phyloP scores from a whole-genome alignment of 2,113 vertebrate species.

The Aspidoscelis tigris region DNA sequence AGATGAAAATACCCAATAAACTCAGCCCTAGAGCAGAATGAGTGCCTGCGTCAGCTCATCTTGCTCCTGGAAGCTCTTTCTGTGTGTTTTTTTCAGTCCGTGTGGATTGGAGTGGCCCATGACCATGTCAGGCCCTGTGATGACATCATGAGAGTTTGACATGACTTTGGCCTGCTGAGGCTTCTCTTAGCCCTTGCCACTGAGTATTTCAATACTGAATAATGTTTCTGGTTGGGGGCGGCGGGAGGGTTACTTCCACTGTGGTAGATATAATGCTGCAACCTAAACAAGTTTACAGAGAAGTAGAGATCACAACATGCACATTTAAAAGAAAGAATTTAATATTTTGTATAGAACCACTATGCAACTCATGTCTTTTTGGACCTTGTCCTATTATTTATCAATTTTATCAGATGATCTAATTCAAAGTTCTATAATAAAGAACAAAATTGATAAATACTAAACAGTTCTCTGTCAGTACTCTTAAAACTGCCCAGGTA shows the following conservation, averaged over 20 bases:
- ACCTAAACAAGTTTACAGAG: slow-evolving; percentile 1
- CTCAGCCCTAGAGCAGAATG: too few species aligned
- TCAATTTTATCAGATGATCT: background rate
- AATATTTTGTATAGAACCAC: background rate
- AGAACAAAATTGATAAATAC: background rate
- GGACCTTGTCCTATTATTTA: background rate
- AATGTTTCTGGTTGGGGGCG: slow-evolving; percentile 10
- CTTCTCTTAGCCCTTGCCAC: background rate
- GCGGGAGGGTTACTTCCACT: too few species aligned
- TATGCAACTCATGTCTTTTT: too few species aligned
- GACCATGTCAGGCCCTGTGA: too few species aligned
- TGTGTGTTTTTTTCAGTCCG: too few species aligned
- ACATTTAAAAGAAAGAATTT: slow-evolving; percentile 20
- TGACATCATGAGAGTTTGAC: too few species aligned
- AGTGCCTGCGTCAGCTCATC: too few species aligned
- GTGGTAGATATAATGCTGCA: background rate
- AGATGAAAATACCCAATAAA: too few species aligned
- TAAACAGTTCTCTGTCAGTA: too few species aligned
- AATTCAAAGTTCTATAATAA: background rate
- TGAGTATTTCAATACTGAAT: slow-evolving; percentile 9
- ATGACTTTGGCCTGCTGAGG: too few species aligned
- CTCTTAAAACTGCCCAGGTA: background rate
- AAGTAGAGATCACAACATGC: slow-evolving; percentile 6
- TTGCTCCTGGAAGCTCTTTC: too few species aligned
- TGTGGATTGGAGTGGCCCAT: too few species aligned